Conservation (phyloP, 1,140 invertebrate species). For the Pachyrhynchus sulphureomaculatus region DNA sequence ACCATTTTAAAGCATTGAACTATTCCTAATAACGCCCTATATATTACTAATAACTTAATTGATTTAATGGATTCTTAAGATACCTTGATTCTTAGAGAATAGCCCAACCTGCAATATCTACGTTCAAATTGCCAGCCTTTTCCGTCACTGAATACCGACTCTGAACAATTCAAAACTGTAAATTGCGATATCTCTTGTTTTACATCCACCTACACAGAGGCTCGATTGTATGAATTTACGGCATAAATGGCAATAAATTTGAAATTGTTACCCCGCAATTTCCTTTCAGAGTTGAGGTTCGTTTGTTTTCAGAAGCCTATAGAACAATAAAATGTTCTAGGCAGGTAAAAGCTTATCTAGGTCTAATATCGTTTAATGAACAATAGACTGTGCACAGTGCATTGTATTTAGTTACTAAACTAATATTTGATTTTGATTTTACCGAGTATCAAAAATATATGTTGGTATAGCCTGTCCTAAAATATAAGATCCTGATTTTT, state of each 20-base stretch:
- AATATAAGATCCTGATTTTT: too few relatives aligned
- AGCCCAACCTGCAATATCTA: not conserved
- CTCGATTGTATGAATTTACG: conserved; percentile 15
- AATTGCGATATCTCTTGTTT: conserved; percentile 25
- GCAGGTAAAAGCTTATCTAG: not conserved
- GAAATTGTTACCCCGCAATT: conserved; percentile 19
- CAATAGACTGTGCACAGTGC: too few relatives aligned
- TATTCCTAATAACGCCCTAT: too few relatives aligned
- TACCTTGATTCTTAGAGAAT: too few relatives aligned
- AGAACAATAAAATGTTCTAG: not conserved
- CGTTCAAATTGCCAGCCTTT: conserved; percentile 1
- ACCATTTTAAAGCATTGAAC: too few relatives aligned
- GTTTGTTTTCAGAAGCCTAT: not conserved
- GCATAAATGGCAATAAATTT: conserved; percentile 19
- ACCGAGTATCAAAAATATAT: too few relatives aligned
- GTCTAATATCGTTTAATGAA: not conserved
- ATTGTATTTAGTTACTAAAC: too few relatives aligned
- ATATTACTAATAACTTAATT: too few relatives aligned
- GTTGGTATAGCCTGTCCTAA: too few relatives aligned
- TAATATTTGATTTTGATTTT: too few relatives aligned
- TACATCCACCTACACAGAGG: conserved; percentile 14
- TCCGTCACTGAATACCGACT: not conserved
- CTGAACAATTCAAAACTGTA: conserved; percentile 20
- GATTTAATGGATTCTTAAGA: too few relatives aligned
- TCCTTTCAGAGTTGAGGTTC: conserved; percentile 8